These are phyloP conservation scores for Pygoscelis antarcticus DNA, from an alignment of 2,113 vertebrate species.

Conservation along the genomic window DNA sequence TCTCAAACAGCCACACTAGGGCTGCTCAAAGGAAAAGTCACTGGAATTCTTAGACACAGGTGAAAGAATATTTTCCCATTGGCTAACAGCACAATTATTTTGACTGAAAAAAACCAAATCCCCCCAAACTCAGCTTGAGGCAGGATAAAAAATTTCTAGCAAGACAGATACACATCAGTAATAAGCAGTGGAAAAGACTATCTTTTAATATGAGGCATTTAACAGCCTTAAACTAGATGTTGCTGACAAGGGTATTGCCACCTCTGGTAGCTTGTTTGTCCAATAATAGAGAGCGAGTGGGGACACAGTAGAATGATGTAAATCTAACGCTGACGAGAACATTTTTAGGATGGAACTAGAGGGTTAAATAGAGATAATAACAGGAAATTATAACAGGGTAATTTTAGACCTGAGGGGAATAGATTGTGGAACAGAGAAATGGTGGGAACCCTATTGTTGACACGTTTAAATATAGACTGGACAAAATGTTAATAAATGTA, in stretches of 20 bases:
- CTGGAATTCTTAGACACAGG: background rate
- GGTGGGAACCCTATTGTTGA: constrained; percentile 24
- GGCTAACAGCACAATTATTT: background rate
- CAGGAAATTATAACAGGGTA: background rate
- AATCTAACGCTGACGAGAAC: background rate
- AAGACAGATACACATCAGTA: background rate
- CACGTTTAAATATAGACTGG: constrained; percentile 58
- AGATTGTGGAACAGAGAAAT: background rate
- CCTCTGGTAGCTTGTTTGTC: background rate
- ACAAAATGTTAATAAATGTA: constrained; percentile 55
- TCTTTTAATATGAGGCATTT: background rate
- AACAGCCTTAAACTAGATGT: background rate
- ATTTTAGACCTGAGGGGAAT: constrained; percentile 27
- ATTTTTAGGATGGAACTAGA: background rate
- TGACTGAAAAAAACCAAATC: background rate
- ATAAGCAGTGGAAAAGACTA: background rate
- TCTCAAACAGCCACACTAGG: background rate
- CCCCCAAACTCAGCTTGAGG: background rate
- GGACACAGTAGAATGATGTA: background rate
- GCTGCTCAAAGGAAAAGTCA: background rate
- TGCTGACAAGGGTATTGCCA: background rate
- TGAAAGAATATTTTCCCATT: background rate
- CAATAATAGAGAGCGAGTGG: background rate
- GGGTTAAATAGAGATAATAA: background rate
- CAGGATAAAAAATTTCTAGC: background rate